phyloP scores from a whole-genome alignment of 2,888 invertebrate genomes.

The Cataglyphis cursor region DNA sequence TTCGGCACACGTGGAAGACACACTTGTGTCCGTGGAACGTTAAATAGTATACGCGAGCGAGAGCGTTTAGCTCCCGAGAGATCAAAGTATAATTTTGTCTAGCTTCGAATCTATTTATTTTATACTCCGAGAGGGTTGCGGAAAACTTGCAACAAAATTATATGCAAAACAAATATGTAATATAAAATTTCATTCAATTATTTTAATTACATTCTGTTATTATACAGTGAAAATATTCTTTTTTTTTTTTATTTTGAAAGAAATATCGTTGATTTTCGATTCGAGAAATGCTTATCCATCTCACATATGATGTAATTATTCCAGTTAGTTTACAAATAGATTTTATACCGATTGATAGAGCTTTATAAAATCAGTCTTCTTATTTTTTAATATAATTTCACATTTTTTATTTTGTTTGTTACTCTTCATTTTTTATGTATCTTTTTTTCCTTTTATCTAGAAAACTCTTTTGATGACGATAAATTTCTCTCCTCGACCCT shows the following conservation, averaged over 20 bases:
- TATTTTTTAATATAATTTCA: neutral
- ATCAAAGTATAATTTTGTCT: neutral
- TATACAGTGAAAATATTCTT: neutral
- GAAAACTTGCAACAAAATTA: slow-evolving; percentile 21
- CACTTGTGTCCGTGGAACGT: slow-evolving; percentile 4
- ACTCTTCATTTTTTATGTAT: neutral
- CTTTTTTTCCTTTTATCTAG: neutral
- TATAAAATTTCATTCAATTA: neutral
- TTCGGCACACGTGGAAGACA: slow-evolving; percentile 24
- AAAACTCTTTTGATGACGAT: neutral
- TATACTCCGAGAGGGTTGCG: slow-evolving; percentile 16
- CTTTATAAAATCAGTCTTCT: neutral
- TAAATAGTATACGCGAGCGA: slow-evolving; percentile 30
- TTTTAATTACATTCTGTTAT: neutral
- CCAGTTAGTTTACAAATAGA: too few species aligned
- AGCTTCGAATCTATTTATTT: slow-evolving; percentile 3
- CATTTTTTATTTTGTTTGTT: neutral
- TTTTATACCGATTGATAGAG: neutral
- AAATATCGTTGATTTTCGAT: neutral
- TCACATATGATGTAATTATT: too few species aligned
- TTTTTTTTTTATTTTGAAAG: too few species aligned
- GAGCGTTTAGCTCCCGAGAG: slow-evolving; percentile 6
- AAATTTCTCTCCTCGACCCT: neutral
- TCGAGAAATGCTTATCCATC: neutral
- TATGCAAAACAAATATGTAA: neutral